Base-by-base conservation (phyloP, 37 sponge, comb jelly and placozoan species). In the Aplysina aerophoba region DNA sequence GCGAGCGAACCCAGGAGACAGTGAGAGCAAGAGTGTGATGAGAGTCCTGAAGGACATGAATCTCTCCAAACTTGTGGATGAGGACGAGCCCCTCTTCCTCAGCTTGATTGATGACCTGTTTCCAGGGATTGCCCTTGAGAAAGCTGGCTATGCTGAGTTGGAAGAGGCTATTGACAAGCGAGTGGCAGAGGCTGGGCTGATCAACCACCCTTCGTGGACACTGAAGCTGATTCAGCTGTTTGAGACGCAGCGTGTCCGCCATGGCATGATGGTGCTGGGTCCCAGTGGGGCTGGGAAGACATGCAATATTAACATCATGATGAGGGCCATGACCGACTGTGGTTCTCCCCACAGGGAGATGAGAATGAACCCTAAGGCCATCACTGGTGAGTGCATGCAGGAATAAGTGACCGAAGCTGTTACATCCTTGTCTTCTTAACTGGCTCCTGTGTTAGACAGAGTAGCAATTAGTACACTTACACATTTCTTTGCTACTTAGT, bases 351-450 rank as follows among this genome's bases (percentile, higher is more conserved):
- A 98, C 91, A 84, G 91, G 31, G 99, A 98, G 73, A 94, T 96
- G 99, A 87, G 99, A 40, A 98, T 98, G 99, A 98, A 98, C 82
- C 99, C 99, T 11, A 98, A 98, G 79, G 99, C 99, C 55, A 98
- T 98, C 91, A 96, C 97, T 30, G 78, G 78, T 75, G 24, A 6
- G 50, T 44, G 50, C n/a, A n/a, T n/a, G n/a, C n/a, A n/a, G n/a
- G n/a, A n/a, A n/a, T n/a, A n/a, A n/a, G n/a, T n/a, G n/a, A n/a
- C n/a, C n/a, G n/a, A n/a, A n/a, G n/a, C n/a, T n/a, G n/a, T n/a
- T n/a, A n/a, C n/a, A n/a, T n/a, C n/a, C n/a, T n/a, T n/a, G n/a
- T n/a, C n/a, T n/a, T n/a, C n/a, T n/a, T n/a, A n/a, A n/a, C n/a
- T n/a, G n/a, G n/a, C n/a, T n/a, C n/a, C n/a, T n/a, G n/a, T n/a